A percentile compares a stretch with the other conserved stretches of the same genome.
Conservation (phyloP, 1,140 invertebrate species). For the Penaeus japonicus region DNA sequence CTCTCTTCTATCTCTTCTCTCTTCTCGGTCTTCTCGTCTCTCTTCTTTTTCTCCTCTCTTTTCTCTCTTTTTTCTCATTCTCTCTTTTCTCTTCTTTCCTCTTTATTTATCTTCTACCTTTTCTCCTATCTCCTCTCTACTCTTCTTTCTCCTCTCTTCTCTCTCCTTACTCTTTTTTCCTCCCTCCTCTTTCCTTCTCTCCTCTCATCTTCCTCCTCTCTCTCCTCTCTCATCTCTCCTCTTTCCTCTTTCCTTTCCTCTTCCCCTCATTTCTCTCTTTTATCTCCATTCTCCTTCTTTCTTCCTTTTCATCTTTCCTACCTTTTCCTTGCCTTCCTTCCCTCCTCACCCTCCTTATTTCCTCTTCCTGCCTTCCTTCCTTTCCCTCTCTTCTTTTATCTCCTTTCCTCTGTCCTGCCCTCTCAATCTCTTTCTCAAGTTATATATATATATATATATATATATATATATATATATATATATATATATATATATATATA, state of each 20-base stretch:
- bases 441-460: conserved; percentile 61
- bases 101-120: not conserved
- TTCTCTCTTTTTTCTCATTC: not conserved
- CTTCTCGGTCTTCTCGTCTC: not conserved
- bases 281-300: not conserved
- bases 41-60: not conserved
- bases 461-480: no score
- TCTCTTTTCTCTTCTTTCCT: no score
- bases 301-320: no score
- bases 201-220: not conserved
- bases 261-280: not conserved
- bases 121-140: no score
- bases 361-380: not conserved
- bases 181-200: not conserved
- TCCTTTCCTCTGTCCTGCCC: not conserved
- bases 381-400: not conserved
- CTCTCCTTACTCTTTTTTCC: not conserved
- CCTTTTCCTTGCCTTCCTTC: not conserved
- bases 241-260: not conserved
- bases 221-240: not conserved
- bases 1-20: not conserved
- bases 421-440: no score
- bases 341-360: not conserved
- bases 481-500: no score
- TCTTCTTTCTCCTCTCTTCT: not conserved